phyloP scores from a whole-genome alignment of 2,888 invertebrate genomes.

The Exephanes ischioxanthus region DNA sequence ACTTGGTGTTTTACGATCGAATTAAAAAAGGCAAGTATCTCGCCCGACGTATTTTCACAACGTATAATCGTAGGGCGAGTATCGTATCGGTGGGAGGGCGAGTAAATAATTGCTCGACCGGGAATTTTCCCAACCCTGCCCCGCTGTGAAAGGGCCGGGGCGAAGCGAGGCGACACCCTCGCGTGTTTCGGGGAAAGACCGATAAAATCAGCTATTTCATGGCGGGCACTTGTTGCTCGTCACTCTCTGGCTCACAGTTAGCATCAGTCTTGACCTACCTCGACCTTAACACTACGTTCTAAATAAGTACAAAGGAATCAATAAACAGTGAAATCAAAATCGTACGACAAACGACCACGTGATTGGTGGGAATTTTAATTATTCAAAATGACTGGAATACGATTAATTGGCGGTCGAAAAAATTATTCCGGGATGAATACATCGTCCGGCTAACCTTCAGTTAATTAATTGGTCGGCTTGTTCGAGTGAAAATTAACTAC shows the following conservation, averaged over 20 bases:
- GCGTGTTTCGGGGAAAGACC: slow-evolving; percentile 28
- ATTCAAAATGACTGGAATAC: too few species aligned
- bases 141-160: not conserved
- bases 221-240: slow-evolving; percentile 69
- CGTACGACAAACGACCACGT: too few species aligned
- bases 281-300: not conserved
- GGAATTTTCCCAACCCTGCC: slow-evolving; percentile 9
- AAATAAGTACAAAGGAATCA: too few species aligned
- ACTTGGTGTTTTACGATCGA: not conserved
- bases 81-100: not conserved
- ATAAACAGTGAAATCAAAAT: too few species aligned
- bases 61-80: not conserved
- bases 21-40: not conserved
- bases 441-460: too few species aligned
- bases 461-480: too few species aligned
- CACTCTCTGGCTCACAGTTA: slow-evolving; percentile 31
- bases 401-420: not conserved
- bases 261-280: slow-evolving; percentile 35
- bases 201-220: slow-evolving; percentile 67
- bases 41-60: not conserved
- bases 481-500: too few species aligned
- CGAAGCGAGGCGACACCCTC: slow-evolving; percentile 27
- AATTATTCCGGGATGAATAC: not conserved
- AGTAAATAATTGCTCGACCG: slow-evolving; percentile 13
- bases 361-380: too few species aligned